Conservation (phyloP, 2,113 vertebrate species). For the Mastomys coucha region DNA sequence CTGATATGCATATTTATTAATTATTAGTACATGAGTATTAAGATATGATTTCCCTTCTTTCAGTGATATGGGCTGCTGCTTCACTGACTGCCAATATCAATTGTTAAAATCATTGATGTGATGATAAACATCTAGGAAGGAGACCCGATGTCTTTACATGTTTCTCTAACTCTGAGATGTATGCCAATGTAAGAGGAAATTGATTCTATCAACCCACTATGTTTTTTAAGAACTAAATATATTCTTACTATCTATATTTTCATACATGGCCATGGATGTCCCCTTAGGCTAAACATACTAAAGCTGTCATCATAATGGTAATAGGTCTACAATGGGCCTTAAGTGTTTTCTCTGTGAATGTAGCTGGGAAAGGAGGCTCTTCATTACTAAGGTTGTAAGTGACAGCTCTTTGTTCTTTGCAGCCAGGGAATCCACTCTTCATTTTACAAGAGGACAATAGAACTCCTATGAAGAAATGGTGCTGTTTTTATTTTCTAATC, state of each 20-base stretch:
- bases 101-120: conserved; percentile 48
- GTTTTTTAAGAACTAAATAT: conserved; percentile 46
- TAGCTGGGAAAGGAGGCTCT: conserved; percentile 12
- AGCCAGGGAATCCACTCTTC: conserved; percentile 7
- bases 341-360: conserved; percentile 48
- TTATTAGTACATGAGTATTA: background rate
- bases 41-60: background rate
- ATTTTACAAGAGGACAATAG: conserved; percentile 42
- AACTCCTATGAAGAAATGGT: conserved; percentile 42
- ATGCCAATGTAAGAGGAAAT: conserved; percentile 48
- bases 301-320: conserved; percentile 43
- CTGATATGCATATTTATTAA: background rate
- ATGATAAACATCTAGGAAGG: background rate
- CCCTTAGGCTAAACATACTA: conserved; percentile 52
- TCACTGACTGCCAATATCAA: background rate
- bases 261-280: background rate
- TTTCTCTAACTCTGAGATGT: conserved; percentile 45
- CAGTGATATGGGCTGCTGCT: background rate
- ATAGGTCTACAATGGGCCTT: conserved; percentile 12
- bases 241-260: conserved; percentile 41
- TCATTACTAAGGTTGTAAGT: background rate
- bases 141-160: conserved; percentile 37
- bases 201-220: background rate
- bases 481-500: conserved; percentile 68
- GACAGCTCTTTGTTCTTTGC: conserved; percentile 58